Evolutionary conservation across 2,888 invertebrate genomes (phyloP).

Genomic region (Theretra japonica): DNA sequence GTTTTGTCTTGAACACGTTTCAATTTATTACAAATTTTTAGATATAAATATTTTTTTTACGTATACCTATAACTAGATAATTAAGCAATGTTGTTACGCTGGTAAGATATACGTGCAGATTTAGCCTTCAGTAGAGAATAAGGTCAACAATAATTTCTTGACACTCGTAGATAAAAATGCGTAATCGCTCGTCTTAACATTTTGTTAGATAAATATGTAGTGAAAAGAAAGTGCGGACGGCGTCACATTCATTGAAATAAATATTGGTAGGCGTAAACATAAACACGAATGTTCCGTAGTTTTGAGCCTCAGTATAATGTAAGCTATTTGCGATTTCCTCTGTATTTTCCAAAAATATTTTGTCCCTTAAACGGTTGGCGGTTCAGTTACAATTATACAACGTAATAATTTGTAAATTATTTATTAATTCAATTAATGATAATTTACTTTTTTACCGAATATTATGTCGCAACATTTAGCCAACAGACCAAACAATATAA

Average conservation of each 20-base stretch:
- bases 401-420: no score
- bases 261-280: no score
- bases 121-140: conserved; percentile 1
- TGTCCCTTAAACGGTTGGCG: no score
- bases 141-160: neutral
- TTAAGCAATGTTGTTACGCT: neutral
- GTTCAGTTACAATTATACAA: no score
- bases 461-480: no score
- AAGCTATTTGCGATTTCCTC: no score
- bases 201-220: neutral
- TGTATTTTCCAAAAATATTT: no score
- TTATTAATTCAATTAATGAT: no score
- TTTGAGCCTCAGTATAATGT: no score
- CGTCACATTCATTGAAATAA: neutral
- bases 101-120: conserved; percentile 5
- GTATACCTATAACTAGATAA: neutral
- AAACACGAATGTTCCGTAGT: no score
- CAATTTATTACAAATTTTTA: conserved; percentile 3
- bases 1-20: conserved; percentile 5
- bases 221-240: neutral
- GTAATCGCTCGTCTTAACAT: neutral
- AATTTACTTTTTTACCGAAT: no score
- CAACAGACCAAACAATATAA: no score
- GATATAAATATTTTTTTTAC: neutral
- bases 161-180: neutral